Evolutionary conservation across 2,797 vertebrate genomes (phyloP).

Genomic region (Myotis planiceps): DNA sequence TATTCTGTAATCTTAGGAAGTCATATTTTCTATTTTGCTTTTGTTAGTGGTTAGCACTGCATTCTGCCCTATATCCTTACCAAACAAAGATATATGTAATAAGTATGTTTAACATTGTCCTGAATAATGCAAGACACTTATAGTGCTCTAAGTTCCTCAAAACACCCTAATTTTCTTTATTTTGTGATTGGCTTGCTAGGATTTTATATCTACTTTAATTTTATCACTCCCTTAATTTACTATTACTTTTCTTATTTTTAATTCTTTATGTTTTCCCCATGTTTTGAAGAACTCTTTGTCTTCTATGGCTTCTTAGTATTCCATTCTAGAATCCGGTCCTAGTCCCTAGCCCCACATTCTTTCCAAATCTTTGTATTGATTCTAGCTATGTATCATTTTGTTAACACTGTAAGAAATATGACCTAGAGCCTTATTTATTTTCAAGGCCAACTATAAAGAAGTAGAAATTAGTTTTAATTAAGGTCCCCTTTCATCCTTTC

Average conservation of each 20-base stretch:
- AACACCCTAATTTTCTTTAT: not conserved
- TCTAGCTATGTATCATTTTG: not conserved
- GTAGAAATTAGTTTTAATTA: conserved; percentile 45
- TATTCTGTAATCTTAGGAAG: not conserved
- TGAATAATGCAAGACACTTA: not conserved
- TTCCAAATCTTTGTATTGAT: not conserved
- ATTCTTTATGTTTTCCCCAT: not conserved
- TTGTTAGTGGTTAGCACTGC: not conserved
- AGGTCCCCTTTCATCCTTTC: not conserved
- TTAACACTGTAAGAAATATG: not conserved
- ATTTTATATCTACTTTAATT: not conserved
- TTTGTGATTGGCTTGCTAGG: not conserved
- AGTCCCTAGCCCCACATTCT: not conserved
- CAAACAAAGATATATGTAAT: not conserved
- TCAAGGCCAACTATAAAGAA: conserved; percentile 14
- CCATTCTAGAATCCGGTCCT: not conserved
- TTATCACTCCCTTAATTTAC: not conserved
- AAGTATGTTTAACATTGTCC: not conserved
- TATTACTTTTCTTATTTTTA: not conserved
- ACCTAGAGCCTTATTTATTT: not conserved
- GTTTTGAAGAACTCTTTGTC: not conserved
- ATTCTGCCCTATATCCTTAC: not conserved
- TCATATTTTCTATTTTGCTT: not conserved
- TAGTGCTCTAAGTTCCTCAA: not conserved
- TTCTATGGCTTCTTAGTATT: not conserved